Conservation (phyloP, 2,113 vertebrate genomes). For the Chelonoidis abingdonii region DNA sequence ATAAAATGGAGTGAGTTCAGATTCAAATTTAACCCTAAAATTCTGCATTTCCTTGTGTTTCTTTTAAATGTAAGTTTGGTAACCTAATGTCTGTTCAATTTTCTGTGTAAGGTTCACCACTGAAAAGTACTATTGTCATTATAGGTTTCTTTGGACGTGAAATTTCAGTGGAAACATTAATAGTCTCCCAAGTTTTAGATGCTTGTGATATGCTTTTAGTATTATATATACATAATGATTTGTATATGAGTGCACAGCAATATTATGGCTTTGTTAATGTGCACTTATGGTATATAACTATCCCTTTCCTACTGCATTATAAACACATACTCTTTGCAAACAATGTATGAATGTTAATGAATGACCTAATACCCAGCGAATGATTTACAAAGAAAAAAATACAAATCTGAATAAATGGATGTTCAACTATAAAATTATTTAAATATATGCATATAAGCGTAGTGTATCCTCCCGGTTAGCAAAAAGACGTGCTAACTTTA, state of each 20-base stretch:
- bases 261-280: background rate
- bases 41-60: background rate
- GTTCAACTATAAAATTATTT: no score
- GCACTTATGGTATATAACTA: background rate
- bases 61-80: background rate
- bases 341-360: no score
- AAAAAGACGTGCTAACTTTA: no score
- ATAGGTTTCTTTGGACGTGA: background rate
- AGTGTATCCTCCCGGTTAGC: no score
- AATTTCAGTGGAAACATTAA: background rate
- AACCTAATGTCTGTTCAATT: background rate
- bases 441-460: no score
- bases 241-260: background rate
- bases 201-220: background rate
- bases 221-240: background rate
- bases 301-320: background rate
- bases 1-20: background rate
- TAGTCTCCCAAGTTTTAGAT: background rate
- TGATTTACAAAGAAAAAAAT: background rate
- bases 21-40: background rate
- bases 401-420: background rate
- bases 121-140: background rate
- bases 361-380: no score
- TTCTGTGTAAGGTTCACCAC: background rate
- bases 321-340: background rate